phyloP scores from a whole-genome alignment of 1,140 invertebrate genomes.

The Drosophila tristis region DNA sequence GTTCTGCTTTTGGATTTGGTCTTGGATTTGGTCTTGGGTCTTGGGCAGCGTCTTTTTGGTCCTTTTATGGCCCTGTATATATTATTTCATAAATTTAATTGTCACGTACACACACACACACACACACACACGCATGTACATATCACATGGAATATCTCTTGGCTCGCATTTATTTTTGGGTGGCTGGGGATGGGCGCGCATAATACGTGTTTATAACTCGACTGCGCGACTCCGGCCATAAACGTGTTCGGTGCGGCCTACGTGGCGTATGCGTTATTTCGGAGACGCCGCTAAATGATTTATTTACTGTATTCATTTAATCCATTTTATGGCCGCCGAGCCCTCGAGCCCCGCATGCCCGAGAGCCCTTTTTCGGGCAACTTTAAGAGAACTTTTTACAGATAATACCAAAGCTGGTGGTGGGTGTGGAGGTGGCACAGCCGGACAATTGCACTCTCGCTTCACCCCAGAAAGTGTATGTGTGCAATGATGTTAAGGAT shows the following conservation, averaged over 20 bases:
- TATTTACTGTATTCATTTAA: constrained; percentile 74
- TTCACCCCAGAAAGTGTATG: no score
- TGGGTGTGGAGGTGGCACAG: no score
- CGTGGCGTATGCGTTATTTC: constrained; percentile 56
- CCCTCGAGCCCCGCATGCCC: not conserved
- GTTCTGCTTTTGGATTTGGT: constrained; percentile 1
- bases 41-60: constrained; percentile 11
- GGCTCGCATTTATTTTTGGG: constrained; percentile 30
- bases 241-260: constrained; percentile 48
- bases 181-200: constrained; percentile 4
- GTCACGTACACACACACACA: constrained; percentile 66
- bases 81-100: constrained; percentile 80
- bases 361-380: not conserved
- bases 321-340: constrained; percentile 51
- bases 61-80: constrained; percentile 24
- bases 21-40: not conserved
- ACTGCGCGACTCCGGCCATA: constrained; percentile 55
- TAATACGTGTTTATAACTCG: constrained; percentile 79
- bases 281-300: constrained; percentile 65
- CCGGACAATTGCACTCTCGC: no score
- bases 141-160: constrained; percentile 7
- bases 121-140: not conserved
- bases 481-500: not conserved
- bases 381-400: not conserved
- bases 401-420: no score